Evolutionary conservation across 2,113 vertebrate species (phyloP).

Genomic region (Perognathus longimembris): DNA sequence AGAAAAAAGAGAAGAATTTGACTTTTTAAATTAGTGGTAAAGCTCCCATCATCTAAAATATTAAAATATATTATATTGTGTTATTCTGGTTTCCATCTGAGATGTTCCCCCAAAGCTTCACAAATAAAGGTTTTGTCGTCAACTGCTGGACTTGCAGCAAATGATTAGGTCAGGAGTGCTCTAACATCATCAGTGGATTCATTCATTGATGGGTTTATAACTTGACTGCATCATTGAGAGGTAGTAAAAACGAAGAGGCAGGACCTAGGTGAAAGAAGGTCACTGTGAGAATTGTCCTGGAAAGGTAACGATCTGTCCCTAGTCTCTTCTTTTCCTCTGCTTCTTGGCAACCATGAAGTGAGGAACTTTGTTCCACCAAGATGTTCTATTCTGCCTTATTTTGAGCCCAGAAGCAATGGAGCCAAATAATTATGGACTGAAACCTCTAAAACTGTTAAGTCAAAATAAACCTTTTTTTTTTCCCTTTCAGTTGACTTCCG

Average conservation of each 20-base stretch:
- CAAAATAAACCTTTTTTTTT: background rate
- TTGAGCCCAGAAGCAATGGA: background rate
- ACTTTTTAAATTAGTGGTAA: constrained; percentile 63
- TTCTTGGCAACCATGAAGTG: background rate
- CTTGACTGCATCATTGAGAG: background rate
- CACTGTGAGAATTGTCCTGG: background rate
- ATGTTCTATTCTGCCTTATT: background rate
- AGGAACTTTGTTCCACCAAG: background rate
- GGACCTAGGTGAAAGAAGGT: background rate
- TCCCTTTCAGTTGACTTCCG: background rate
- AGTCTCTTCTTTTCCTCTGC: background rate
- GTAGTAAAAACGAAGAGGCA: background rate
- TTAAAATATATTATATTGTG: background rate
- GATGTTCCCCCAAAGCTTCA: background rate
- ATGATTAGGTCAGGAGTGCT: background rate
- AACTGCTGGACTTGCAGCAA: background rate
- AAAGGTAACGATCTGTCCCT: background rate
- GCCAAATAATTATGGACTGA: background rate
- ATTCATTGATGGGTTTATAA: background rate
- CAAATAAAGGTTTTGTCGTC: background rate
- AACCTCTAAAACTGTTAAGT: background rate
- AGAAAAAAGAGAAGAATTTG: constrained; percentile 56
- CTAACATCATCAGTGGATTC: background rate
- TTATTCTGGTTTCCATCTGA: background rate
- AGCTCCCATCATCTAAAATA: constrained; percentile 37